Conservation (phyloP, 2,113 vertebrate species). For the Marmota flaviventris region DNA sequence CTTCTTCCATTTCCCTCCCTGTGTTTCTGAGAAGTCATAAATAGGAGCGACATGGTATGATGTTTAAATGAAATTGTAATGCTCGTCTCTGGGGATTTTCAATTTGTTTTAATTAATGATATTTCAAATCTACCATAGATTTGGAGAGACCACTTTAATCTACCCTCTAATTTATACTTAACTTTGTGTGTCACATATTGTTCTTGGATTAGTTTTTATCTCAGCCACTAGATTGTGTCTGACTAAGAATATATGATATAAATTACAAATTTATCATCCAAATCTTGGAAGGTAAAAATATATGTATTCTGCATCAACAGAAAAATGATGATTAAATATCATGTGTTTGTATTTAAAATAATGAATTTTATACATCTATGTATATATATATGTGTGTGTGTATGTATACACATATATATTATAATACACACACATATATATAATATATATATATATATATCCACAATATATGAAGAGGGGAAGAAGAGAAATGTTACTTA, state of each 20-base stretch:
- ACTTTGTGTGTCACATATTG: background rate
- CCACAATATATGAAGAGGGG: too few species aligned
- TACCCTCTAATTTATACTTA: background rate
- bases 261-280: background rate
- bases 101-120: background rate
- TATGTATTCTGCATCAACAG: background rate
- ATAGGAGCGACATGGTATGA: background rate
- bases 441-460: too few species aligned
- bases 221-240: background rate
- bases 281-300: background rate
- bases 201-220: conserved; percentile 10
- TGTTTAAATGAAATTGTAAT: background rate
- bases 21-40: background rate
- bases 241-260: background rate
- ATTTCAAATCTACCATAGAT: background rate
- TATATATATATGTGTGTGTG: background rate
- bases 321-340: background rate
- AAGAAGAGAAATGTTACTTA: background rate
- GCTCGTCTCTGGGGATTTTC: background rate
- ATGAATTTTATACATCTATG: background rate
- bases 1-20: background rate
- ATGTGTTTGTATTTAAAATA: background rate
- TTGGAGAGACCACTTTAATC: background rate
- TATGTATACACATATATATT: too few species aligned
- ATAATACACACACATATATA: too few species aligned